Base-by-base conservation (phyloP, 1,140 invertebrate genomes). In the Drosophila ercepeae region DNA sequence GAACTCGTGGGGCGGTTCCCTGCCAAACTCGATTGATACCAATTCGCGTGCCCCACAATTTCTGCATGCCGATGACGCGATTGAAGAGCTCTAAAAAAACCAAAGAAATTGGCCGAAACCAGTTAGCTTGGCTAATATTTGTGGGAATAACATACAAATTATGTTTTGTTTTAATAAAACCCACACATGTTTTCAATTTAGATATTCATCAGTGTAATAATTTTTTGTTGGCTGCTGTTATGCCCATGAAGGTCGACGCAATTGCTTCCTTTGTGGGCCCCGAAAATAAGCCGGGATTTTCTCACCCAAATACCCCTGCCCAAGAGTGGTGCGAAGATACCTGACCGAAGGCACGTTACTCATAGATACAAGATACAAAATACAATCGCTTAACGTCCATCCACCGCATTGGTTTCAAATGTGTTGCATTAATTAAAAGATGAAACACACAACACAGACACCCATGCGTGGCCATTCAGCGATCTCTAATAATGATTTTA, bases 11-110 rank as follows among this genome's bases (percentile, higher is more conserved):
- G 7, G 79, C 82, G 9, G 81, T 76, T 9, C 92, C 92, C 27
- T 93, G 78, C 93, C 93, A 93, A 3, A 90, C 92, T 59, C 92
- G 92, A 72, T 92, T 92, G 49, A 93, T 88, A 21, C 92, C 93
- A 21, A 92, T 89, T n/a, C 89, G 78, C 57, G 78, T 89, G 39
- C 92, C 92, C 92, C 92, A 93, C 18, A 93, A 48, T 23, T 91
- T 86, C 51, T 91, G 89, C 71, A 92, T 90, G 44, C 92, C 92
- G 4, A 92, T 91, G 6, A 93, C 73, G 19, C 92, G 90, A 61
- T 90, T 90, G 64, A 92, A 93, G 14, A 93, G 79, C 78, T 93
- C 93, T 93, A 75, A 41, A 65, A 73, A 69, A 63, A 60, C 18
- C 67, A 50, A 48, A 18, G 11, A 29, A 55, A 44, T 45, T 23